phyloP scores from a whole-genome alignment of 1,140 invertebrate genomes.

The Cydia splendana region DNA sequence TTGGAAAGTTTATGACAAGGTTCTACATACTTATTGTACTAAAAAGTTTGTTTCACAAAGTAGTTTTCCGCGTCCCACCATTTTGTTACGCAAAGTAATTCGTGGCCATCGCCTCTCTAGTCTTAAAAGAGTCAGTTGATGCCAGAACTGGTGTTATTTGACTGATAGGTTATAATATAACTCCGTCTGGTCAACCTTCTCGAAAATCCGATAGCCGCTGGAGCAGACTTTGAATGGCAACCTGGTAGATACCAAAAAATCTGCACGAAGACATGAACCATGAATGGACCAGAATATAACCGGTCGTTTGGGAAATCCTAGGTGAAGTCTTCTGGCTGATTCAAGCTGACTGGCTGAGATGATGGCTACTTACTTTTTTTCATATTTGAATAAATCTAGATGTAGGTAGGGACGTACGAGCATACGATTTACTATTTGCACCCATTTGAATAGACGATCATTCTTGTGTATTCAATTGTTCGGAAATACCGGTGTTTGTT shows the following conservation, averaged over 20 bases:
- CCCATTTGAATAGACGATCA: not conserved
- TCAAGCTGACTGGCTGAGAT: too few species aligned
- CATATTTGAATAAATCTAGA: too few species aligned
- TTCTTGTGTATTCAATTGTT: conserved; percentile 34
- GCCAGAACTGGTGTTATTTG: not conserved
- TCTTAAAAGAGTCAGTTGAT: not conserved
- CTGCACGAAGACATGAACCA: too few species aligned
- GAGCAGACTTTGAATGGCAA: too few species aligned
- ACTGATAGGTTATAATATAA: not conserved
- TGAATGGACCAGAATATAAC: too few species aligned
- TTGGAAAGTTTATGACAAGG: conserved; percentile 13
- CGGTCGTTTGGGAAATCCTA: too few species aligned
- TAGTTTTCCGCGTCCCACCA: conserved; percentile 14
- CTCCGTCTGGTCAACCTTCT: not conserved
- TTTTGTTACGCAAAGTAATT: conserved; percentile 27
- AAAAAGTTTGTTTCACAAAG: conserved; percentile 22
- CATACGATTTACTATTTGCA: not conserved
- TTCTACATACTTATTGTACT: conserved; percentile 11
- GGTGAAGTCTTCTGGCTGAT: too few species aligned
- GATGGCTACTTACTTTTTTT: too few species aligned
- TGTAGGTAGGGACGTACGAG: too few species aligned
- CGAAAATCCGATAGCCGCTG: too few species aligned
- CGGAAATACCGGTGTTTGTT: conserved; percentile 35
- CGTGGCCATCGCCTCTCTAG: not conserved
- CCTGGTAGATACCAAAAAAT: too few species aligned